phyloP scores from a whole-genome alignment of 1,140 invertebrate genomes.

The Venustaconcha ellipsiformis region DNA sequence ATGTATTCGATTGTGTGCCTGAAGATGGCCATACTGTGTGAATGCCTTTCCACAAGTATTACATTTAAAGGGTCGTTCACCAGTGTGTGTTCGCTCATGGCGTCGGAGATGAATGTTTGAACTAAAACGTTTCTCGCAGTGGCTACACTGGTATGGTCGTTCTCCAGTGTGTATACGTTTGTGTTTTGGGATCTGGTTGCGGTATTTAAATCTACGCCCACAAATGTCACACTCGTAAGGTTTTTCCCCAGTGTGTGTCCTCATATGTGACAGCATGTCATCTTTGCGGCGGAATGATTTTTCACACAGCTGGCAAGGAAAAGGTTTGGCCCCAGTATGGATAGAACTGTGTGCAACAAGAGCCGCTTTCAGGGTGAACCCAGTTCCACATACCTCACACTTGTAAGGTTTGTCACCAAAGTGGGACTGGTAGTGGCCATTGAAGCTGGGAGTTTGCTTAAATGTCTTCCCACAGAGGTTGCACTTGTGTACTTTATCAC shows the following conservation, averaged over 20 bases:
- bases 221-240: constrained; percentile 85
- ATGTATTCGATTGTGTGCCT: constrained; percentile 31
- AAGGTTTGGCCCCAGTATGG: constrained; percentile 75
- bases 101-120: constrained; percentile 7
- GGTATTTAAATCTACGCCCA: constrained; percentile 85
- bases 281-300: constrained; percentile 92
- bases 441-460: constrained; percentile 23
- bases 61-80: constrained; percentile 49
- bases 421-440: constrained; percentile 29
- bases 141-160: constrained; percentile 50
- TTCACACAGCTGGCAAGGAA: constrained; percentile 82
- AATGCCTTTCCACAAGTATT: constrained; percentile 46
- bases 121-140: constrained; percentile 55
- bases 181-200: constrained; percentile 32
- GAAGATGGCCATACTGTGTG: constrained; percentile 20
- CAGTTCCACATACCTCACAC: constrained; percentile 23
- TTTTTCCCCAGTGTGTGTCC: constrained; percentile 96
- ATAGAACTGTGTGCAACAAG: constrained; percentile 81
- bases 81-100: constrained; percentile 37
- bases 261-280: constrained; percentile 78
- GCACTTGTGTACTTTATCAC: constrained; percentile 26
- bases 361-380: constrained; percentile 26
- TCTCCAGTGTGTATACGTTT: not conserved
- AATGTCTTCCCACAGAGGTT: constrained; percentile 28
- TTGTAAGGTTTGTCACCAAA: constrained; percentile 27